phyloP scores from a whole-genome alignment of 2,113 vertebrate species.

The Ceyx margarethae region DNA sequence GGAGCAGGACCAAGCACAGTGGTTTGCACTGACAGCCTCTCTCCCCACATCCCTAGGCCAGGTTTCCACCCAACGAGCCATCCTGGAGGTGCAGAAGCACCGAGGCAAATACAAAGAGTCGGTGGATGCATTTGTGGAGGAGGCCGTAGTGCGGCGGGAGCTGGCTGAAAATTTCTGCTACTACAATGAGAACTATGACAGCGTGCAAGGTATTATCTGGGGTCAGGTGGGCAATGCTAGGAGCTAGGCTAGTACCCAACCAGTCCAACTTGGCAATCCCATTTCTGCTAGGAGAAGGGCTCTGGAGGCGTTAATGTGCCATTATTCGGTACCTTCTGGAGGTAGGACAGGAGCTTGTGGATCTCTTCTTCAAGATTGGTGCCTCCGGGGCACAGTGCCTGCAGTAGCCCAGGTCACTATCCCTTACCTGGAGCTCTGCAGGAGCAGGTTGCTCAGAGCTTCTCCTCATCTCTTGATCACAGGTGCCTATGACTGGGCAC shows the following conservation, averaged over 20 bases:
- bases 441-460: neutral
- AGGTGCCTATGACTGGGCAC: constrained; percentile 82
- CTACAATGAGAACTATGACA: constrained; percentile 88
- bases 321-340: neutral
- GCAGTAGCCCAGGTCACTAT: neutral
- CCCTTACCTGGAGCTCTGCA: neutral
- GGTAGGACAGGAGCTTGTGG: neutral
- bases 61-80: constrained; percentile 83
- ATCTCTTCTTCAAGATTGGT: neutral
- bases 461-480: neutral
- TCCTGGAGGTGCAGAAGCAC: constrained; percentile 78
- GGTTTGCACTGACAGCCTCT: neutral
- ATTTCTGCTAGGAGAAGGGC: neutral
- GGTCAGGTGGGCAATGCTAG: fast-evolving
- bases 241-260: fast-evolving
- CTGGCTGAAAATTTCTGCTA: constrained; percentile 92
- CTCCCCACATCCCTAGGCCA: constrained; percentile 73
- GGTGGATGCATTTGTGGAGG: constrained; percentile 79
- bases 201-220: constrained; percentile 71
- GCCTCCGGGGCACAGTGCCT: neutral
- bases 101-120: constrained; percentile 64
- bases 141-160: constrained; percentile 86
- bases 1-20: fast-evolving
- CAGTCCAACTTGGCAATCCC: neutral
- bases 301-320: neutral